Base-by-base conservation (phyloP, 2,113 vertebrate species). In the Daboia siamensis region DNA sequence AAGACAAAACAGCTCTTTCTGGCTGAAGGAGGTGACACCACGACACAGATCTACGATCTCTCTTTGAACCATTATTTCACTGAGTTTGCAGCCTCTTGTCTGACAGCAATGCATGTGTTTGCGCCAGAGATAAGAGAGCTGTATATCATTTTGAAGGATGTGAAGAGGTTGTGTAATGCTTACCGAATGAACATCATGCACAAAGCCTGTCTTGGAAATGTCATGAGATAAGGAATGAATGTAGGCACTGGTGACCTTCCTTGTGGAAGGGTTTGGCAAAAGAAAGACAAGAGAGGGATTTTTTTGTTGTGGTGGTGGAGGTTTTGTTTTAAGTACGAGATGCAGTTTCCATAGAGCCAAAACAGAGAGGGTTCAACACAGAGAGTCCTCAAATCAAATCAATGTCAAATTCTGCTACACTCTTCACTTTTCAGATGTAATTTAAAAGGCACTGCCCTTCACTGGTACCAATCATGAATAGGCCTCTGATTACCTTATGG, bases 181-280 rank as follows among this genome's bases (percentile, higher is more conserved):
- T 91, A 93, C 89, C 94, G 95, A 96, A 93, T 87, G 88, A 94
- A 10, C 91, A 29, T 69, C 4, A 85, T 94, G 92, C 89, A 80
- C 92, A 59, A 92, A 88, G 84, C 33, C 88, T 86, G 88, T 87
- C 94, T 94, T 92, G 93, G 92, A 55, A 96, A 95, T 90, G 88
- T 92, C 94, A 95, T 74, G 91, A 95, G 94, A 93, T 93, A 95
- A 95, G 95, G 95, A 92, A 94, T 93, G 93, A 74, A 94, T 93
- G 94, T 91, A 95, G 93, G 93, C 92, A 85, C 7, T 0, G 56
- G 21, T 88, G 95, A 96, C 96, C 95, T 95, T 96, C 94, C 17
- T 1, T 12, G 26, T 20, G 56, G 90, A 87, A 90, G 92, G 94
- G 93, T 93, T 93, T 23, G 74, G 86, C 92, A 94, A 69, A 94